These are phyloP conservation scores for Diplolepis rosae DNA, from an alignment of 2,888 invertebrate genomes.

Conservation along the genomic window DNA sequence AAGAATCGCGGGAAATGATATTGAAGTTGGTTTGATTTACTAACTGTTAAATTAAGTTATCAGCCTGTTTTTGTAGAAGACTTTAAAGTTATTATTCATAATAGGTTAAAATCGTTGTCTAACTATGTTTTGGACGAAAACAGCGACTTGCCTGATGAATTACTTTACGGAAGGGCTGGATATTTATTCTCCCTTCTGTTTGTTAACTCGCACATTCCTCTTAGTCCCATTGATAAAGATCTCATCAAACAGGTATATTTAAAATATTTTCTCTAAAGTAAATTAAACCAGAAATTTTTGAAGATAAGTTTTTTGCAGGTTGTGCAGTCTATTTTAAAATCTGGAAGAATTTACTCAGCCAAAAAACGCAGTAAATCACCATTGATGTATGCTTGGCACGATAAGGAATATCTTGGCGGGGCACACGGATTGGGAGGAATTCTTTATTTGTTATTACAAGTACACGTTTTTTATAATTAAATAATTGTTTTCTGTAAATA, in stretches of 20 bases:
- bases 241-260: slow-evolving; percentile 73
- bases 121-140: slow-evolving; percentile 76
- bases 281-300: slow-evolving; percentile 8
- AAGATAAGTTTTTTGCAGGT: slow-evolving; percentile 75
- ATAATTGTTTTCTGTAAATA: not conserved
- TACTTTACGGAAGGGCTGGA: slow-evolving; percentile 89
- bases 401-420: slow-evolving; percentile 89
- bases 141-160: slow-evolving; percentile 82
- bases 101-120: slow-evolving; percentile 77
- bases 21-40: slow-evolving; percentile 73
- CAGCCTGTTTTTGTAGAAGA: slow-evolving; percentile 14
- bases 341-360: slow-evolving; percentile 79
- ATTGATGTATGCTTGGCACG: slow-evolving; percentile 91
- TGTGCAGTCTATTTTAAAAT: slow-evolving; percentile 77
- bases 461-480: slow-evolving; percentile 60
- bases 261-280: not conserved
- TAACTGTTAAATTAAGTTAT: slow-evolving; percentile 31
- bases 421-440: slow-evolving; percentile 94
- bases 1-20: slow-evolving; percentile 75
- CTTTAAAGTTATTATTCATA: slow-evolving; percentile 6
- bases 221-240: slow-evolving; percentile 77
- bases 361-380: slow-evolving; percentile 78
- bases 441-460: slow-evolving; percentile 86
- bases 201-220: slow-evolving; percentile 80
- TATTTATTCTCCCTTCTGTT: slow-evolving; percentile 87